Conservation (phyloP, 2,888 invertebrate genomes). For the Eupithecia inturbata region DNA sequence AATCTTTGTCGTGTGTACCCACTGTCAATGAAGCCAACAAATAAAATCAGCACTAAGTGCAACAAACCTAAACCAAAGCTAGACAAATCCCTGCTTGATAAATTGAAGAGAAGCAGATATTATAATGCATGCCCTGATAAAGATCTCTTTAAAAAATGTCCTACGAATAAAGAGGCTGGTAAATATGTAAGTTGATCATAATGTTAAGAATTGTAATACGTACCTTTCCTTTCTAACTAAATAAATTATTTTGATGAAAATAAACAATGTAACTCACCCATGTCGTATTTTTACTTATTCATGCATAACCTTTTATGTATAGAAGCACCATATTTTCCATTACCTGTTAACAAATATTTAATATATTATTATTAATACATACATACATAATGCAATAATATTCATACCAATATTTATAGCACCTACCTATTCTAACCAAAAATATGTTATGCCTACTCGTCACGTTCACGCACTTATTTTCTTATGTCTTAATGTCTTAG, state of each 20-base stretch:
- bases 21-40: neutral
- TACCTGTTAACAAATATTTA: conserved; percentile 35
- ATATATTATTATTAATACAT: too few relatives aligned
- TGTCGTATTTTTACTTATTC: neutral
- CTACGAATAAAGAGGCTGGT: neutral
- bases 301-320: neutral
- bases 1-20: neutral
- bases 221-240: neutral
- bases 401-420: neutral
- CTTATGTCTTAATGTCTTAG: too few relatives aligned
- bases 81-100: conserved; percentile 26
- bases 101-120: conserved; percentile 21
- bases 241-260: neutral
- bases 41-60: neutral
- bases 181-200: neutral
- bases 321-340: neutral
- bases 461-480: too few relatives aligned
- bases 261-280: neutral
- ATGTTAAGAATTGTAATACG: neutral
- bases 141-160: neutral
- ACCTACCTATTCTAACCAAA: too few relatives aligned
- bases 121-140: conserved; percentile 1
- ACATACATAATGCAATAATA: too few relatives aligned
- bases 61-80: conserved; percentile 1
- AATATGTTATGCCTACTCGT: too few relatives aligned